phyloP scores from a whole-genome alignment of 1,140 invertebrate species.

The Drosophila willistoni region DNA sequence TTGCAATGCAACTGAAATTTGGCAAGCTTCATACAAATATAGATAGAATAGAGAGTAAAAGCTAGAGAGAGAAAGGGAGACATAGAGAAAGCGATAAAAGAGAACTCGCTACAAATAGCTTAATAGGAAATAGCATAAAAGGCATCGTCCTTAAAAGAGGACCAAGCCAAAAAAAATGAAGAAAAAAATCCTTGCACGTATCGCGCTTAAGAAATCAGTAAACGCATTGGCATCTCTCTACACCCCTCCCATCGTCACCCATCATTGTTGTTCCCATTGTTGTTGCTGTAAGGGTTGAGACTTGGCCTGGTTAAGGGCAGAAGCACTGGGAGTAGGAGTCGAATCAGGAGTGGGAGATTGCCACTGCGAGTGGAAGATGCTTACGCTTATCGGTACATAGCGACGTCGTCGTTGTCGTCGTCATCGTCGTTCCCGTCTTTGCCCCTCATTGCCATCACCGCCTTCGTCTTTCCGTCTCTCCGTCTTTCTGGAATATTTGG shows the following conservation, averaged over 20 bases:
- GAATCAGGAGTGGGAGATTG: neutral
- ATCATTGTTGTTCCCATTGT: slow-evolving; percentile 33
- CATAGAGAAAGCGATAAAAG: slow-evolving; percentile 42
- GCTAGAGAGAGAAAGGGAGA: slow-evolving; percentile 5
- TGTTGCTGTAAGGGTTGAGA: slow-evolving; percentile 56
- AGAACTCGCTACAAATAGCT: slow-evolving; percentile 70
- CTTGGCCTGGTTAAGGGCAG: slow-evolving; percentile 14
- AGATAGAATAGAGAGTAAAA: slow-evolving; percentile 24
- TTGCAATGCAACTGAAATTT: slow-evolving; percentile 78
- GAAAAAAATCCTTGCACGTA: slow-evolving; percentile 74
- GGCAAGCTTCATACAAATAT: slow-evolving; percentile 49
- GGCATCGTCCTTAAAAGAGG: slow-evolving; percentile 20
- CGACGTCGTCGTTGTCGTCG: slow-evolving; percentile 29
- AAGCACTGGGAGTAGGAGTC: neutral
- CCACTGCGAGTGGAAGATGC: slow-evolving; percentile 26
- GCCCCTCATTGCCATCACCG: slow-evolving; percentile 23
- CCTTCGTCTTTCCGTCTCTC: slow-evolving; percentile 1
- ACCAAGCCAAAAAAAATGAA: slow-evolving; percentile 18
- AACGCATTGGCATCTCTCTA: slow-evolving; percentile 67
- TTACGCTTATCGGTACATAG: slow-evolving; percentile 54
- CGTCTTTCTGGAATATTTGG: slow-evolving; percentile 38
- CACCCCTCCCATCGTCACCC: slow-evolving; percentile 3
- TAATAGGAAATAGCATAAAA: slow-evolving; percentile 79
- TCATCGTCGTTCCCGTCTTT: slow-evolving; percentile 8
- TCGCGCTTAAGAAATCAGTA: slow-evolving; percentile 72